Conservation (phyloP, 2,888 invertebrate genomes). For the Chrysodeixis includens region DNA sequence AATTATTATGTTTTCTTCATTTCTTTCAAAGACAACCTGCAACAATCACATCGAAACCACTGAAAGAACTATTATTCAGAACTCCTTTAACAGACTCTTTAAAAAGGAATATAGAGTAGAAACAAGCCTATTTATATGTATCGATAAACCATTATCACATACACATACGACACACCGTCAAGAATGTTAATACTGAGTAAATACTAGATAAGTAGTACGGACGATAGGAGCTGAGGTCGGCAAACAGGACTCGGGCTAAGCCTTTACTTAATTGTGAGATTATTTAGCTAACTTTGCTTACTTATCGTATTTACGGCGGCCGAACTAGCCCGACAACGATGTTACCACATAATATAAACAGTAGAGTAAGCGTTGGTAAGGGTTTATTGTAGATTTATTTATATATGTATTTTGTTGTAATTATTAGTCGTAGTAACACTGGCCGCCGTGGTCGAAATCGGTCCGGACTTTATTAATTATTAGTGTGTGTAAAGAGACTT, state of each 20-base stretch:
- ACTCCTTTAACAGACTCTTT: too few relatives aligned
- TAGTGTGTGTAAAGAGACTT: too few relatives aligned
- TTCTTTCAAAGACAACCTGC: too few relatives aligned
- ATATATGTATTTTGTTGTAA: too few relatives aligned
- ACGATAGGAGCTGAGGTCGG: constrained; percentile 52
- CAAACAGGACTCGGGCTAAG: constrained; percentile 69
- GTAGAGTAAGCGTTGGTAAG: constrained; percentile 30
- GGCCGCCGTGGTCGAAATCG: too few relatives aligned
- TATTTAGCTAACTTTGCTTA: constrained; percentile 73
- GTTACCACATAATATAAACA: constrained; percentile 52
- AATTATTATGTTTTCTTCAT: too few relatives aligned
- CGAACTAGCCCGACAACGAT: constrained; percentile 57
- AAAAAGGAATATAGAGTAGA: too few relatives aligned
- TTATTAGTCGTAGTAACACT: too few relatives aligned
- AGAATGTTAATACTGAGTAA: constrained; percentile 37
- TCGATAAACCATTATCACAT: neutral
- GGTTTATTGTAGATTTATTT: constrained; percentile 33
- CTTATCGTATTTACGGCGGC: constrained; percentile 75
- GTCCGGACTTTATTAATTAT: too few relatives aligned
- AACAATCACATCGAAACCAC: too few relatives aligned
- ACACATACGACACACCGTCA: constrained; percentile 12
- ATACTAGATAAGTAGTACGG: constrained; percentile 35
- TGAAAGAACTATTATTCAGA: too few relatives aligned
- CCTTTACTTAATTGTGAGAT: constrained; percentile 77
- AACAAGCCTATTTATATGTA: too few relatives aligned